These are phyloP conservation scores for Coptodon rendalli DNA, from an alignment of 2,113 vertebrate genomes.

Conservation along the genomic window DNA sequence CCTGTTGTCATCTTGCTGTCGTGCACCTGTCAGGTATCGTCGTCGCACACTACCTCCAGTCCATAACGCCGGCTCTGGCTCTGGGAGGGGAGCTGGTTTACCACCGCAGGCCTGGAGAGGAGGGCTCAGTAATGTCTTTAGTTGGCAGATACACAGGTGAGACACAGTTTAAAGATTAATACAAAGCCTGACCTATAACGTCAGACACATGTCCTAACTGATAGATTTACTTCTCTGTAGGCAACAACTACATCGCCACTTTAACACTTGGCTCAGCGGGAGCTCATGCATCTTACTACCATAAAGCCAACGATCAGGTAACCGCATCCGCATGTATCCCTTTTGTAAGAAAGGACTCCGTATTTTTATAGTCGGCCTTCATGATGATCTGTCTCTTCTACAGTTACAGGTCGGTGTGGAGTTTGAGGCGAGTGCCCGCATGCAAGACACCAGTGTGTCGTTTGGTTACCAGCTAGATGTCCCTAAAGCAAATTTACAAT, in stretches of 20 bases:
- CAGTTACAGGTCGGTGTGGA: slow-evolving; percentile 87
- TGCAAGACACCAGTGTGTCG: slow-evolving; percentile 83
- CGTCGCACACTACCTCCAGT: slow-evolving; percentile 83
- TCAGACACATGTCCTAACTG: rapidly evolving
- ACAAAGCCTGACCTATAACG: not conserved
- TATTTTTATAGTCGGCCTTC: not conserved
- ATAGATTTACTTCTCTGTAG: slow-evolving; percentile 35
- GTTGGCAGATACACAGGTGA: slow-evolving; percentile 82
- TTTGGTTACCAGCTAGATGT: slow-evolving; percentile 87
- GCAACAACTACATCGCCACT: slow-evolving; percentile 80
- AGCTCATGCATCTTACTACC: slow-evolving; percentile 83
- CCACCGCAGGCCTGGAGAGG: slow-evolving; percentile 80
- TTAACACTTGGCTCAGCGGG: slow-evolving; percentile 79
- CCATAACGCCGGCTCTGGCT: slow-evolving; percentile 78
- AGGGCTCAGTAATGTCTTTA: slow-evolving; percentile 79
- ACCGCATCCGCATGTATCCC: rapidly evolving
- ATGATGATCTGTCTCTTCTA: not conserved
- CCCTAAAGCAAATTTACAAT: slow-evolving; percentile 83
- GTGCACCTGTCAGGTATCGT: slow-evolving; percentile 69
- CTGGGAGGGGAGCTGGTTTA: slow-evolving; percentile 85
- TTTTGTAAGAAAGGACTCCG: not conserved
- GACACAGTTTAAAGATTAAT: rapidly evolving
- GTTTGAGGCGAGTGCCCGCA: slow-evolving; percentile 80
- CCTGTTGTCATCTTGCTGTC: not conserved
- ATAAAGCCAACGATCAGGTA: slow-evolving; percentile 87